phyloP scores from a whole-genome alignment of 2,888 invertebrate genomes.

The Drosophila imparisetae region DNA sequence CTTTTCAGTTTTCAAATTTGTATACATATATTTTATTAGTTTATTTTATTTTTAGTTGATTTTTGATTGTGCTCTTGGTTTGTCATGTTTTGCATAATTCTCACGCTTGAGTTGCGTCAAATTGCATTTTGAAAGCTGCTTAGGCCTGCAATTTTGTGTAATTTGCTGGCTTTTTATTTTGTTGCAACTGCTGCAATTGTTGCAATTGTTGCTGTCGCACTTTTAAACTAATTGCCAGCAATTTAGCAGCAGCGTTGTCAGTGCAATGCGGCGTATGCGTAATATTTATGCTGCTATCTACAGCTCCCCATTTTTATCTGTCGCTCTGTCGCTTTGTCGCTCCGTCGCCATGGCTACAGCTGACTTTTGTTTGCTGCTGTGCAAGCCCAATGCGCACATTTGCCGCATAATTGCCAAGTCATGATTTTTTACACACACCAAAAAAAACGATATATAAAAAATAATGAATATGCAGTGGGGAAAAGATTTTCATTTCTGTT shows the following conservation, averaged over 20 bases:
- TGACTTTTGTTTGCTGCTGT: slow-evolving; percentile 53
- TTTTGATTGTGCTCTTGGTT: neutral
- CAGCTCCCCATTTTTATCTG: neutral
- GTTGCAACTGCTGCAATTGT: neutral
- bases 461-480: slow-evolving; percentile 4
- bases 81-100: slow-evolving; percentile 15
- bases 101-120: slow-evolving; percentile 24
- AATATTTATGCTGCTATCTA: slow-evolving; percentile 59
- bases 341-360: slow-evolving; percentile 3
- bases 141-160: slow-evolving; percentile 62
- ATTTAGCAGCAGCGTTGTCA: slow-evolving; percentile 70
- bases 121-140: slow-evolving; percentile 62
- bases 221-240: slow-evolving; percentile 76
- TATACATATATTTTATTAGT: neutral
- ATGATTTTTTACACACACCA: slow-evolving; percentile 73
- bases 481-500: slow-evolving; percentile 1
- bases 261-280: slow-evolving; percentile 74
- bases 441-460: slow-evolving; percentile 27
- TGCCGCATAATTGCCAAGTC: slow-evolving; percentile 79
- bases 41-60: neutral
- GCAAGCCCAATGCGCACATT: slow-evolving; percentile 73
- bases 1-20: neutral
- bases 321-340: neutral
- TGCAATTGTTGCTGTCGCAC: slow-evolving; percentile 52
- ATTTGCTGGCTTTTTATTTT: slow-evolving; percentile 12